Evolutionary conservation across 1,140 invertebrate genomes (phyloP).

Genomic region (Trichogramma pretiosum): DNA sequence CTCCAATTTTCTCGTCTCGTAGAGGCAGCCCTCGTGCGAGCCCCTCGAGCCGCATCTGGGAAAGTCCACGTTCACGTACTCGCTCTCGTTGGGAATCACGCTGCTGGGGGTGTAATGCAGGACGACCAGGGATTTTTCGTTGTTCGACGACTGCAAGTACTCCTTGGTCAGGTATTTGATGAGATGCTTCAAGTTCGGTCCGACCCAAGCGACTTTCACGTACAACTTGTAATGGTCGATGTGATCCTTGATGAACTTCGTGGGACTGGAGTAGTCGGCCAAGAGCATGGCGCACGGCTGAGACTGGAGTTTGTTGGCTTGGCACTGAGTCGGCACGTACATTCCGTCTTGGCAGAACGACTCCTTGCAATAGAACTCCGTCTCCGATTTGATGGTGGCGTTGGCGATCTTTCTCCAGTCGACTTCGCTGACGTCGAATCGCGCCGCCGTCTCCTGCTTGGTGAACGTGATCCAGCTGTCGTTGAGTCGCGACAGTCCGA

Average conservation of each 20-base stretch:
- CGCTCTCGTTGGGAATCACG: slow-evolving; percentile 47
- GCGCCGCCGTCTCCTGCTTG: slow-evolving; percentile 32
- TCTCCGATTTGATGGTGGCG: slow-evolving; percentile 17
- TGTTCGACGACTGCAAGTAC: slow-evolving; percentile 22
- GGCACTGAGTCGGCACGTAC: slow-evolving; percentile 50
- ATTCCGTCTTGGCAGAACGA: slow-evolving; percentile 49
- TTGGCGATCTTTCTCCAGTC: slow-evolving; percentile 22
- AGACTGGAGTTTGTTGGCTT: slow-evolving; percentile 20
- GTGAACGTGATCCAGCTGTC: slow-evolving; percentile 49
- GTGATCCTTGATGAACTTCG: slow-evolving; percentile 47
- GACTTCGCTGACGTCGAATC: slow-evolving; percentile 41
- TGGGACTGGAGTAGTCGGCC: slow-evolving; percentile 45
- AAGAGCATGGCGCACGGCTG: slow-evolving; percentile 51
- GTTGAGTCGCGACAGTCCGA: slow-evolving; percentile 28
- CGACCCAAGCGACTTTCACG: slow-evolving; percentile 58
- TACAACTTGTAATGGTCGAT: slow-evolving; percentile 48
- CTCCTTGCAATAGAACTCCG: slow-evolving; percentile 42
- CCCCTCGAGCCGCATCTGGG: slow-evolving; percentile 46
- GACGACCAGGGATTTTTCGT: slow-evolving; percentile 50
- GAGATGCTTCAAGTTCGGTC: slow-evolving; percentile 45
- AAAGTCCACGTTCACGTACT: slow-evolving; percentile 47
- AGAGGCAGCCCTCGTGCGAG: slow-evolving; percentile 45
- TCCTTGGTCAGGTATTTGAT: slow-evolving; percentile 39
- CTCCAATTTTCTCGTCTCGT: slow-evolving; percentile 55
- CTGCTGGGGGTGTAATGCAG: slow-evolving; percentile 60